Evolutionary conservation across 1,140 invertebrate genomes (phyloP).

Genomic region (Leptinotarsa defecta): DNA sequence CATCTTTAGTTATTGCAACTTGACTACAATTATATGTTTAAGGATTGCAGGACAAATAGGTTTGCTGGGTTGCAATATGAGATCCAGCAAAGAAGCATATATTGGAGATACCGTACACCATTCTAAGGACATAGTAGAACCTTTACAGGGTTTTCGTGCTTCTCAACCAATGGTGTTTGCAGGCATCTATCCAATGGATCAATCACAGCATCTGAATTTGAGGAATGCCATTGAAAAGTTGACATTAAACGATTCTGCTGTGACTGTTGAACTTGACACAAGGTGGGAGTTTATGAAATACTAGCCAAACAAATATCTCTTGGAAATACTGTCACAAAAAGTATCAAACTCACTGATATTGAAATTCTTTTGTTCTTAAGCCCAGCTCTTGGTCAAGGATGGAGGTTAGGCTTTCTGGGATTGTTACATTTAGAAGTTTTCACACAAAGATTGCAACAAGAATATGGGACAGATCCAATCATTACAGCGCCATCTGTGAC

Average conservation of each 20-base stretch:
- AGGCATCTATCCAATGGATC: conserved; percentile 91
- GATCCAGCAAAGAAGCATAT: conserved; percentile 73
- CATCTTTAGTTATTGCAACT: too few relatives aligned
- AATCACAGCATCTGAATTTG: conserved; percentile 77
- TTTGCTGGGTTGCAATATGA: conserved; percentile 81
- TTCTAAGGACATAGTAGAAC: conserved; percentile 60
- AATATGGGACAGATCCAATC: conserved; percentile 86
- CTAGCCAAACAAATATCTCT: background rate
- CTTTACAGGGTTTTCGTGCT: conserved; percentile 69
- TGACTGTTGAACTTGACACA: conserved; percentile 76
- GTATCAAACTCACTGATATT: background rate
- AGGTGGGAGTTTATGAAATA: conserved; percentile 64
- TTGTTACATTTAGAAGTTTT: conserved; percentile 97
- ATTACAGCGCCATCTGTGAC: conserved; percentile 94
- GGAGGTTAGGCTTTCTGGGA: conserved; percentile 91
- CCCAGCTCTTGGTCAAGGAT: conserved; percentile 91
- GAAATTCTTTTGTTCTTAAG: conserved; percentile 59
- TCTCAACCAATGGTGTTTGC: conserved; percentile 92
- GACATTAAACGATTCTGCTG: conserved; percentile 92
- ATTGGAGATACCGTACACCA: conserved; percentile 86
- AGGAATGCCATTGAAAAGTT: conserved; percentile 87
- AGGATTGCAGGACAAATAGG: conserved; percentile 83
- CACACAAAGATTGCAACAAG: conserved; percentile 89
- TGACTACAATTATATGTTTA: conserved; percentile 26
- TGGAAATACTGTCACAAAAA: background rate